A percentile compares a stretch with the other conserved stretches of the same genome.
phyloP scores from a whole-genome alignment of 2,113 vertebrate genomes.

The Porphyrio hochstetteri region DNA sequence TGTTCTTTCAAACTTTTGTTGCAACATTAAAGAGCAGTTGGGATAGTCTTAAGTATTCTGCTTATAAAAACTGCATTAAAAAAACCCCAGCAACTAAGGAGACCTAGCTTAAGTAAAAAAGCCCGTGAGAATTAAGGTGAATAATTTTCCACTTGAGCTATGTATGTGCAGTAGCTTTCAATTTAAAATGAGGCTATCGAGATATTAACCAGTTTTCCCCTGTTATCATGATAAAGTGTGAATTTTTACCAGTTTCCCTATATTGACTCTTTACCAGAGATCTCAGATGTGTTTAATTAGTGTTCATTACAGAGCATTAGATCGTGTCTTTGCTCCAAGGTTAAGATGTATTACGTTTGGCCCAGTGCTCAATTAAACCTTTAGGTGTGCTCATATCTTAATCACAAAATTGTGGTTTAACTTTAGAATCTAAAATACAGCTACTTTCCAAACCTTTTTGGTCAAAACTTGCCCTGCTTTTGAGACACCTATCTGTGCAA shows the following conservation, averaged over 20 bases:
- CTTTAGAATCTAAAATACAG: background rate
- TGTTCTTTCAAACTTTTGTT: background rate
- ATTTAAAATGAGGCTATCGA: background rate
- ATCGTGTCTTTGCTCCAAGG: background rate
- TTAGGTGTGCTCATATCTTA: background rate
- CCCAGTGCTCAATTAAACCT: background rate
- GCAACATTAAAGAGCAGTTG: background rate
- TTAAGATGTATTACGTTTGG: background rate
- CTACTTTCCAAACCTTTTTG: background rate
- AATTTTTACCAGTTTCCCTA: background rate
- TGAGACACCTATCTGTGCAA: background rate
- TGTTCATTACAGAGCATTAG: background rate
- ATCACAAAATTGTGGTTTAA: background rate
- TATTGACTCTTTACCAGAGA: background rate
- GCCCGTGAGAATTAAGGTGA: rapidly evolving
- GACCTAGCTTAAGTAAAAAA: background rate
- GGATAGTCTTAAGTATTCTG: background rate
- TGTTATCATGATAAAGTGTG: background rate
- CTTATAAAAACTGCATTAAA: background rate
- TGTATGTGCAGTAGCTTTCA: background rate
- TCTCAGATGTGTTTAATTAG: background rate
- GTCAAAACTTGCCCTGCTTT: background rate
- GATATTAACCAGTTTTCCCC: background rate
- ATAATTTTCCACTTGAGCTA: background rate
- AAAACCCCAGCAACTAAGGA: background rate